These are phyloP conservation scores for Schizotus pectinicornis DNA, from an alignment of 2,888 invertebrate genomes.

Conservation along the genomic window DNA sequence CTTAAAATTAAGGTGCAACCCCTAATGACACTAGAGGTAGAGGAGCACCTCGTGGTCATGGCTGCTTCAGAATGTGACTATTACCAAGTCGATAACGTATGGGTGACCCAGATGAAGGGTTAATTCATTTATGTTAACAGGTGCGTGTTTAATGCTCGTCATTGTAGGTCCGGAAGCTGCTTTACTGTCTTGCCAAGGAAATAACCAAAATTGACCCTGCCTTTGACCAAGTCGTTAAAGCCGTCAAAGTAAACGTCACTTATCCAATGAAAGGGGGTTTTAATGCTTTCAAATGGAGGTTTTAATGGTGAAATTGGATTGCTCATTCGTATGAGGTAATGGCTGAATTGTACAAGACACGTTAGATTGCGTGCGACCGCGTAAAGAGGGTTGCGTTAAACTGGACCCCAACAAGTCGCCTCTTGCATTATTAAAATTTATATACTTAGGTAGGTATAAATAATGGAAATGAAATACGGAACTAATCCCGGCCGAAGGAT, in stretches of 20 bases:
- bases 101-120: no score
- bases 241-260: not conserved
- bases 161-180: slow-evolving; percentile 7
- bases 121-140: no score
- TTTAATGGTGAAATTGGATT: slow-evolving; percentile 13
- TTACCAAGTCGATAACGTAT: no score
- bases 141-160: no score
- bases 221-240: slow-evolving; percentile 1
- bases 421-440: slow-evolving; percentile 18
- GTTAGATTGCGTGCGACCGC: slow-evolving; percentile 2
- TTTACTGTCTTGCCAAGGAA: slow-evolving; percentile 26
- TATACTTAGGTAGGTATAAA: slow-evolving; percentile 20
- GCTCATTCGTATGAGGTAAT: slow-evolving; percentile 11
- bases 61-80: no score
- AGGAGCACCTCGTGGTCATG: no score
- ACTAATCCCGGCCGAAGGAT: slow-evolving; percentile 4
- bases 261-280: slow-evolving; percentile 3
- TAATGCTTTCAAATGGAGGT: slow-evolving; percentile 5
- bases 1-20: no score
- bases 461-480: slow-evolving; percentile 15
- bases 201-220: not conserved
- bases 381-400: slow-evolving; percentile 6
- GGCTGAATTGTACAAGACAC: slow-evolving; percentile 11
- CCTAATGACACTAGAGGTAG: no score
- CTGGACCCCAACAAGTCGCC: slow-evolving; percentile 5